A percentile compares a stretch with the other conserved stretches of the same genome.
These are phyloP conservation scores for Colletes latitarsis DNA, from an alignment of 1,140 invertebrate genomes.

Conservation along the genomic window DNA sequence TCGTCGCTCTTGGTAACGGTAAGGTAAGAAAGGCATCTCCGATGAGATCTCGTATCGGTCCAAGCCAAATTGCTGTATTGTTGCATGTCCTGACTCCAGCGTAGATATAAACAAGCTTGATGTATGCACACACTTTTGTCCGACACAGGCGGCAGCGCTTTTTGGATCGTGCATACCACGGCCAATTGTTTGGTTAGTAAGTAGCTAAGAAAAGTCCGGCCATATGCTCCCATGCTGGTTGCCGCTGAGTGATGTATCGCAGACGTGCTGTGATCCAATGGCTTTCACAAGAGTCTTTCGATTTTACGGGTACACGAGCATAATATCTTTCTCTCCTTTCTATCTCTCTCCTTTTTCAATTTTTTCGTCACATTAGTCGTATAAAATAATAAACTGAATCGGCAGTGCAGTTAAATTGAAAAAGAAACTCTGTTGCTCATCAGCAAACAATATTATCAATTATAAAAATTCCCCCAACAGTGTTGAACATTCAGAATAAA, in stretches of 20 bases:
- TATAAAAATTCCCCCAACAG: too few relatives aligned
- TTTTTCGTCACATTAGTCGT: too few relatives aligned
- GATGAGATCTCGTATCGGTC: constrained; percentile 63
- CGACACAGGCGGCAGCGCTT: constrained; percentile 20
- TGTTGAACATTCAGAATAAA: too few relatives aligned
- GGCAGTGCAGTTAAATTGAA: too few relatives aligned
- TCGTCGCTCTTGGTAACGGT: constrained; percentile 22
- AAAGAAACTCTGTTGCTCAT: too few relatives aligned
- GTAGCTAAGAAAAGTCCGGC: constrained; percentile 41
- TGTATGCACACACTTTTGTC: constrained; percentile 47
- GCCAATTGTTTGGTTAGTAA: constrained; percentile 55
- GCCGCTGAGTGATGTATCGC: constrained; percentile 51
- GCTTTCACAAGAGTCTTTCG: constrained; percentile 30
- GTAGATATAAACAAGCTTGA: constrained; percentile 63
- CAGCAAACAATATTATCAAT: too few relatives aligned
- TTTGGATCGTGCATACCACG: constrained; percentile 25
- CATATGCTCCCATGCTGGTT: constrained; percentile 29
- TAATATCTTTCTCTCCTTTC: background rate
- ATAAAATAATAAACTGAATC: too few relatives aligned
- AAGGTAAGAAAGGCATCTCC: constrained; percentile 46
- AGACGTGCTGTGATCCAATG: constrained; percentile 51
- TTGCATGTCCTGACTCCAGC: constrained; percentile 52
- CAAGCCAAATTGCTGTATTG: constrained; percentile 69
- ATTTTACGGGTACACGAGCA: constrained; percentile 11
- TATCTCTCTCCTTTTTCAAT: background rate